These are phyloP conservation scores for Scartelaos histophorus DNA, from an alignment of 2,113 vertebrate species.

Conservation along the genomic window DNA sequence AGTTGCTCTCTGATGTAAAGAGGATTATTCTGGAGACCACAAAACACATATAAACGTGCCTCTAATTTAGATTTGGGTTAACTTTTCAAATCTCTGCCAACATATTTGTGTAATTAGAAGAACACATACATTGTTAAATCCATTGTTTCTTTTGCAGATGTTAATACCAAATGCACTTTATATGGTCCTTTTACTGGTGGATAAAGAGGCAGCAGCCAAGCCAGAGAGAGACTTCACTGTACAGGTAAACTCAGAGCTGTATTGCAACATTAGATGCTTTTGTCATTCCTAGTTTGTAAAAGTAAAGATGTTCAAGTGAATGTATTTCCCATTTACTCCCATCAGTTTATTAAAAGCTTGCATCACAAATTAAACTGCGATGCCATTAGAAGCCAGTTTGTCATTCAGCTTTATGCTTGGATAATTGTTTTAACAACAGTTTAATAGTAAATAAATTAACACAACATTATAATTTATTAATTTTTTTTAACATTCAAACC, in stretches of 20 bases:
- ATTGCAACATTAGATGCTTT: background rate
- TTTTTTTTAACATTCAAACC: too few species aligned
- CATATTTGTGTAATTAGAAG: slow-evolving; percentile 5
- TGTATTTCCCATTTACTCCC: background rate
- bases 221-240: slow-evolving; percentile 72
- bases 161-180: slow-evolving; percentile 79
- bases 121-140: background rate
- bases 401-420: too few species aligned
- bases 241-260: slow-evolving; percentile 67
- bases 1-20: slow-evolving; percentile 42
- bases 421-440: too few species aligned
- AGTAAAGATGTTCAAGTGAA: background rate
- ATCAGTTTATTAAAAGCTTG: too few species aligned
- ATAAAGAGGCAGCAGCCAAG: slow-evolving; percentile 78
- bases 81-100: background rate
- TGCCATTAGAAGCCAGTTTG: background rate
- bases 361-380: too few species aligned
- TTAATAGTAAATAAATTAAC: too few species aligned
- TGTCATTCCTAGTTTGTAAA: background rate
- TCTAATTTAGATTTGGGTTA: slow-evolving; percentile 18
- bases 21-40: slow-evolving; percentile 35
- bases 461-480: too few species aligned
- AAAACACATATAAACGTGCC: slow-evolving; percentile 17
- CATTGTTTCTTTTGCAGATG: slow-evolving; percentile 45
- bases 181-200: slow-evolving; percentile 75